Percentiles rank a stretch among this genome's conserved stretches.
Conservation (phyloP, 2,113 vertebrate species). For the Paradoxurus hermaphroditus region DNA sequence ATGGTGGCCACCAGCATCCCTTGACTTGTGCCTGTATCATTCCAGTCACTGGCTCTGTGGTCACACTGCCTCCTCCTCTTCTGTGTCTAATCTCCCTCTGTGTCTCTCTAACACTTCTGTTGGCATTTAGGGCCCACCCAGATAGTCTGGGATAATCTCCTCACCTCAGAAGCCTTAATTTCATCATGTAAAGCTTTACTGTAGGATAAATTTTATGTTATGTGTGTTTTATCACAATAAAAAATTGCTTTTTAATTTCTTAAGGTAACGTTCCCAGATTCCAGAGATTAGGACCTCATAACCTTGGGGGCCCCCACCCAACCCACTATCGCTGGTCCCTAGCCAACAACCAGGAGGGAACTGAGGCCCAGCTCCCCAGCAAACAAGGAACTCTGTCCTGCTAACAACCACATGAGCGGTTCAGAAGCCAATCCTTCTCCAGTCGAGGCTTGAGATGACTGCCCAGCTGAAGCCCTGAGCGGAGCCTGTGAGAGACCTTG, state of each 20-base stretch:
- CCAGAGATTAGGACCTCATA: not conserved
- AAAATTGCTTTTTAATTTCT: not conserved
- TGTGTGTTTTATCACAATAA: not conserved
- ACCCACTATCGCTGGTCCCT: not conserved
- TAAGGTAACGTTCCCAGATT: not conserved
- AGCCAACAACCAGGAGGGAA: not conserved
- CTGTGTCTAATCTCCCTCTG: not conserved
- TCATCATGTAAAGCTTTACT: not conserved
- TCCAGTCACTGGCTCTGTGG: not conserved
- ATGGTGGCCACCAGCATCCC: not conserved
- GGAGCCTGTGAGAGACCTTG: not conserved
- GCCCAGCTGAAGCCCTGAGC: not conserved
- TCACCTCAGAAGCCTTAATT: not conserved
- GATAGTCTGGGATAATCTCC: not conserved
- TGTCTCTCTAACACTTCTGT: not conserved
- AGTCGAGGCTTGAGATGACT: not conserved
- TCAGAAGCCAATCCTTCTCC: not conserved
- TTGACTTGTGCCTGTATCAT: not conserved
- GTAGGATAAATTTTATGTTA: not conserved
- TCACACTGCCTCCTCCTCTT: not conserved
- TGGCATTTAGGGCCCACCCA: not conserved
- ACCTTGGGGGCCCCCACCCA: not conserved
- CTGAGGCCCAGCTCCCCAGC: not conserved
- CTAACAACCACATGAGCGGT: not conserved
- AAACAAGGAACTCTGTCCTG: not conserved